Conservation (phyloP, 2,113 vertebrate species). For the Pituophis catenifer region DNA sequence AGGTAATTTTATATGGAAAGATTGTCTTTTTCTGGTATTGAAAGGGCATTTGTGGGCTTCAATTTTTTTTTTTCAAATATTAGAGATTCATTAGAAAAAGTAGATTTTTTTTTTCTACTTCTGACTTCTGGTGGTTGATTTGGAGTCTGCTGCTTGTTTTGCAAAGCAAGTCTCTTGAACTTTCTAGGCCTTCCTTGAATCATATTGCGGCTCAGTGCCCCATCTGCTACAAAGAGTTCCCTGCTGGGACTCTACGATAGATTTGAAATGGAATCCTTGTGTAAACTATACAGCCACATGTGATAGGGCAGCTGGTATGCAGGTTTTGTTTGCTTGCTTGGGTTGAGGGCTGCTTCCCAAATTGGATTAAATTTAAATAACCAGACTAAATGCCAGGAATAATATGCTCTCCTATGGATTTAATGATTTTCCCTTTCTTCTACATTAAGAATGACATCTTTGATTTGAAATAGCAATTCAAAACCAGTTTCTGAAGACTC, state of each 20-base stretch:
- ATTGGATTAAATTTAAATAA: background rate
- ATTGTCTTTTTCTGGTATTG: background rate
- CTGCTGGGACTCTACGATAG: background rate
- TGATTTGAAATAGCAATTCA: background rate
- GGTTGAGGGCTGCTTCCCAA: background rate
- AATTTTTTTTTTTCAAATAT: background rate
- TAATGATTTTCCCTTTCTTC: background rate
- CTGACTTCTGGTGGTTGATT: background rate
- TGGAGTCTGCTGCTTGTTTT: background rate
- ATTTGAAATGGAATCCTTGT: background rate
- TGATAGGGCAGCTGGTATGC: background rate
- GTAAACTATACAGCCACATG: background rate
- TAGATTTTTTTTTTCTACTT: background rate
- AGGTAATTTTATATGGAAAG: background rate
- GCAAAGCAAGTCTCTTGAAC: background rate
- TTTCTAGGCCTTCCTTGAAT: background rate
- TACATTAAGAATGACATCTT: background rate
- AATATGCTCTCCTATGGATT: background rate
- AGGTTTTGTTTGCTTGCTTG: background rate
- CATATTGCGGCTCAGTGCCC: background rate
- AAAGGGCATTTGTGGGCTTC: background rate
- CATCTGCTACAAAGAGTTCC: background rate
- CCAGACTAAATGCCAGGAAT: background rate
- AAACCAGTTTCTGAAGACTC: background rate
- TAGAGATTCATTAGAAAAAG: background rate